These are phyloP conservation scores for Cantharis rufa DNA, from an alignment of 2,888 invertebrate species.

Conservation along the genomic window DNA sequence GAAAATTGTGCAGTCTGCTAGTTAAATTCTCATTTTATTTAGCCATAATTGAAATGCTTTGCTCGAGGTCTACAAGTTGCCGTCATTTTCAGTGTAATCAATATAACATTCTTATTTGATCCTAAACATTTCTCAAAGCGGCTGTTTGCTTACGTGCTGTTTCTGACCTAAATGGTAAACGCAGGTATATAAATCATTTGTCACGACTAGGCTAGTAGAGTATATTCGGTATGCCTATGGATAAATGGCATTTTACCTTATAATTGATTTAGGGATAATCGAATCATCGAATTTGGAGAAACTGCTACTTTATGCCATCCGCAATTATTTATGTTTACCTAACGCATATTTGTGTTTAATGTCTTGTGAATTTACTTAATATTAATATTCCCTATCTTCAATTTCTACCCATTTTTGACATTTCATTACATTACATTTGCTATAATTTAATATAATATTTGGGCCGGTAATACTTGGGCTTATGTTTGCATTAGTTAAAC, in stretches of 20 bases:
- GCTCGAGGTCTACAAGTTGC: slow-evolving; percentile 1
- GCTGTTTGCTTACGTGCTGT: slow-evolving; percentile 19
- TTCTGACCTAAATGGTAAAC: slow-evolving; percentile 23
- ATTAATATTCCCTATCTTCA: background rate
- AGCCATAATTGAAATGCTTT: background rate
- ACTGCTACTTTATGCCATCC: background rate
- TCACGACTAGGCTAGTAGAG: background rate
- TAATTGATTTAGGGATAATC: slow-evolving; percentile 11
- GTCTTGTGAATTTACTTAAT: background rate
- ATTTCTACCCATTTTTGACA: background rate
- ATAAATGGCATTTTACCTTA: slow-evolving; percentile 14
- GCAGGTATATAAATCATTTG: slow-evolving; percentile 19
- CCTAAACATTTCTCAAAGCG: slow-evolving; percentile 14
- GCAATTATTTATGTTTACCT: background rate
- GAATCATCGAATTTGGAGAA: background rate
- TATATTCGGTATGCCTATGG: background rate
- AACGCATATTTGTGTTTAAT: background rate
- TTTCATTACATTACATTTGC: background rate
- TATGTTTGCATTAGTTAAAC: background rate
- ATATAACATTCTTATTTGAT: slow-evolving; percentile 22
- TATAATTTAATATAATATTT: background rate
- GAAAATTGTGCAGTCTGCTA: background rate
- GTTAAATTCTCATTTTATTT: background rate
- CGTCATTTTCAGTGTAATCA: slow-evolving; percentile 18
- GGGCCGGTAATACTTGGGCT: background rate